These are phyloP conservation scores for Oikopleura vanhoeffeni DNA, from an alignment of 23 tunicate genomes.

Conservation along the genomic window DNA sequence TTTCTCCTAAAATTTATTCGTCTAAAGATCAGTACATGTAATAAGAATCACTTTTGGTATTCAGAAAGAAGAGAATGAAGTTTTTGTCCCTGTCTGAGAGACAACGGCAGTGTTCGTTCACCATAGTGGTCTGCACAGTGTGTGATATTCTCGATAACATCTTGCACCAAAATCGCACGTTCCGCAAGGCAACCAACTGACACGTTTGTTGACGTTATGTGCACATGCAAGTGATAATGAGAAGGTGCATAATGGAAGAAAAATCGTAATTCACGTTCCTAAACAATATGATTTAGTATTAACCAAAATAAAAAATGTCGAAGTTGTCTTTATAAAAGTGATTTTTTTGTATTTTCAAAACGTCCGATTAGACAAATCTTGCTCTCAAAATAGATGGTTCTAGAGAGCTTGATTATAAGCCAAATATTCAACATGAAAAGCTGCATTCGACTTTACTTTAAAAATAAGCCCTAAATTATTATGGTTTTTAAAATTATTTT, in stretches of 20 bases:
- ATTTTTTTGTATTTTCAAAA: too few relatives aligned
- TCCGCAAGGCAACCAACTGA: conserved; percentile 22
- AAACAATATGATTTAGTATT: conserved; percentile 24
- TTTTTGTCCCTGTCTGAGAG: conserved; percentile 28
- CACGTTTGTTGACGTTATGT: conserved; percentile 41
- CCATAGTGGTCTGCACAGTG: conserved; percentile 30
- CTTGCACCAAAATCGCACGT: conserved; percentile 55
- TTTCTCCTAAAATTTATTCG: too few relatives aligned
- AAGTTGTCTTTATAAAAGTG: background rate
- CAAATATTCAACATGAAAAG: too few relatives aligned
- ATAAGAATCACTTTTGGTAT: too few relatives aligned
- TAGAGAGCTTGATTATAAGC: too few relatives aligned
- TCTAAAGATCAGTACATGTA: too few relatives aligned
- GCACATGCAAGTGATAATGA: conserved; percentile 73
- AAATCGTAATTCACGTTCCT: conserved; percentile 21
- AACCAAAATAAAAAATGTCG: conserved; percentile 8
- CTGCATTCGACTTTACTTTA: too few relatives aligned
- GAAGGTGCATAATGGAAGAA: conserved; percentile 93
- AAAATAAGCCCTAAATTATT: too few relatives aligned
- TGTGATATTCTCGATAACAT: conserved; percentile 66
- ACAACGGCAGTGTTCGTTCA: conserved; percentile 37
- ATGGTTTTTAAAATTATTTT: too few relatives aligned
- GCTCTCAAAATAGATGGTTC: too few relatives aligned
- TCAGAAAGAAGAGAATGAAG: background rate
- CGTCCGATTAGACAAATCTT: too few relatives aligned